Conservation (phyloP, 2,797 vertebrate genomes). For the Brachyalestes nurse region DNA sequence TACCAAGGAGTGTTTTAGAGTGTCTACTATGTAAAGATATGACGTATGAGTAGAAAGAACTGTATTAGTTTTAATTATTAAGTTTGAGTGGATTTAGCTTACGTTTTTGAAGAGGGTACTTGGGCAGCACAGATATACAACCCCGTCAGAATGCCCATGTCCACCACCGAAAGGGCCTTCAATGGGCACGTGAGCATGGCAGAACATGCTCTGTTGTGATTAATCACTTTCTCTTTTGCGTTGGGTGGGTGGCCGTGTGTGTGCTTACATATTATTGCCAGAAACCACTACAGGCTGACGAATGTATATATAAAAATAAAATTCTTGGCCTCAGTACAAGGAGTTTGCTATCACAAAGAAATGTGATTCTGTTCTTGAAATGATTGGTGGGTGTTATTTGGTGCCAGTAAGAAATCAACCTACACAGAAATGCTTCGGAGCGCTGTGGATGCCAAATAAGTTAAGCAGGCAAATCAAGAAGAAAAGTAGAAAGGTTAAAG, state of each 20-base stretch:
- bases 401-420: not conserved
- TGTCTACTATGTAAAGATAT: not conserved
- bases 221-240: too few species aligned
- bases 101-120: not conserved
- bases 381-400: constrained; percentile 1
- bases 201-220: too few species aligned
- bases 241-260: too few species aligned
- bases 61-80: not conserved
- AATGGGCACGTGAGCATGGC: too few species aligned
- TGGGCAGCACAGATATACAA: not conserved
- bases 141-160: too few species aligned
- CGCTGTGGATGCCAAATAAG: not conserved
- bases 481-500: not conserved
- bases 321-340: too few species aligned
- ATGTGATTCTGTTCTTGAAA: not conserved
- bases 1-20: not conserved
- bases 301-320: too few species aligned
- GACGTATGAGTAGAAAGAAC: too few species aligned
- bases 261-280: too few species aligned
- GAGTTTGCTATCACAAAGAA: not conserved
- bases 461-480: not conserved
- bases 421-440: constrained; percentile 9
- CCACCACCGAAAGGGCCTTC: too few species aligned
- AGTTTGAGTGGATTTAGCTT: not conserved
- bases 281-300: too few species aligned